These are phyloP conservation scores for Hymenopus coronatus DNA, from an alignment of 2,888 invertebrate genomes.

Conservation along the genomic window DNA sequence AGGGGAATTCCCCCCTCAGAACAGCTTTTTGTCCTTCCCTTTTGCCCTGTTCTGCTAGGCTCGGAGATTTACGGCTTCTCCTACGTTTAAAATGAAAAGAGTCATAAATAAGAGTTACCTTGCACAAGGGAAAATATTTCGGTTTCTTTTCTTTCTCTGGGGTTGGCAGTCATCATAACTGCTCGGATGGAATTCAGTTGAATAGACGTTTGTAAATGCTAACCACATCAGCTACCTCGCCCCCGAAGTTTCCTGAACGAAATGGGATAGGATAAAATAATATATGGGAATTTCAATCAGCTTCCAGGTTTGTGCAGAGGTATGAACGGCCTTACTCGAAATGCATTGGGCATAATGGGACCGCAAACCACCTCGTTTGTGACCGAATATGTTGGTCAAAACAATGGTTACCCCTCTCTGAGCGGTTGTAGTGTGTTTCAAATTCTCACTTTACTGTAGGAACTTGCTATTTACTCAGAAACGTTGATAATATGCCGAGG, in stretches of 20 bases:
- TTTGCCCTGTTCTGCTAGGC: not conserved
- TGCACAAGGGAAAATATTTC: not conserved
- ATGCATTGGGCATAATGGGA: too few species aligned
- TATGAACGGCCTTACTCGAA: too few species aligned
- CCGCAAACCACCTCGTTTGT: too few species aligned
- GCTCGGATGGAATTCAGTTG: not conserved
- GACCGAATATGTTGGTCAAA: too few species aligned
- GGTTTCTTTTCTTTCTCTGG: not conserved
- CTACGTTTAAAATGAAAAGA: not conserved
- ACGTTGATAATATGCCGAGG: too few species aligned
- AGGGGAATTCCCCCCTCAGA: not conserved
- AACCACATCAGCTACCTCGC: not conserved
- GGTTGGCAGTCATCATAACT: not conserved
- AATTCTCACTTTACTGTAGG: too few species aligned
- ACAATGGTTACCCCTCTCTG: too few species aligned
- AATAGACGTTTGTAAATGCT: not conserved
- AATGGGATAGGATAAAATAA: not conserved
- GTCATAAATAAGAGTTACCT: not conserved
- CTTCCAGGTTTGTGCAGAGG: not conserved
- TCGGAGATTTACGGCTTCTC: not conserved
- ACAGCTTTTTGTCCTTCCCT: not conserved
- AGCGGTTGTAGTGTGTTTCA: too few species aligned
- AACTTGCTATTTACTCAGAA: too few species aligned
- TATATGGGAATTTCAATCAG: not conserved
- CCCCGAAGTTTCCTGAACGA: not conserved